Base-by-base conservation (phyloP, 2,888 invertebrate species). In the Yponomeuta sedellus region DNA sequence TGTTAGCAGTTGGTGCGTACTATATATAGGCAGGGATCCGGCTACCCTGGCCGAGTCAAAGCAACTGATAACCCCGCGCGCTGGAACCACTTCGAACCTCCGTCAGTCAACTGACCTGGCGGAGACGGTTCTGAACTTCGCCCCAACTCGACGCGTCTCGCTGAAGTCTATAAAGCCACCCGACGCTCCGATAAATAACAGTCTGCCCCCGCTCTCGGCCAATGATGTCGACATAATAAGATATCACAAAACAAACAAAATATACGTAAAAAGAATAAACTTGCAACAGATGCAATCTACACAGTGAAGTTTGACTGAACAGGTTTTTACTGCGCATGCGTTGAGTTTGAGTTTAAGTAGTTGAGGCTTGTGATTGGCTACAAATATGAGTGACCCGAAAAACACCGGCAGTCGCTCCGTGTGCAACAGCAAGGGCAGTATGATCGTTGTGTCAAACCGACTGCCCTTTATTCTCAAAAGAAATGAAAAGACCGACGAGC, bases 381-480 rank as follows among this genome's bases (percentile, higher is more conserved):
- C 74, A 71, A 84, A 81, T 75, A 90, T 89, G 91, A 88, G 84
- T 85, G 85, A 73, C 11, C 12, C 11, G 39, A 28, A 59, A 8
- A 39, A 58, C 28, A 73, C 80, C 79, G 80, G 74, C 78, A 83
- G 84, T 83, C 87, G 89, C 69, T 72, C 82, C n/a, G 74, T 81
- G 80, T 91, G 91, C 77, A 91, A 89, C 74, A 92, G 92, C 78
- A 94, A 93, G 75, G 95, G 94, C 73, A 96, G 95, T 80, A 94
- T 97, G 93, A 97, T 97, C 77, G 97, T 97, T 73, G 97, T 97
- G 68, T 97, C 97, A 72, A 97, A 97, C 88, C 92, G 97, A 73
- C 91, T 97, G 80, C 97, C 97, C 10, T 97, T 97, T 88, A 95
- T 97, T 70, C 91, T 97, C 69, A 94, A 93, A 79, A 93, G 95